Base-by-base conservation (phyloP, 2,797 vertebrate genomes). In the Rhinophrynus dorsalis region DNA sequence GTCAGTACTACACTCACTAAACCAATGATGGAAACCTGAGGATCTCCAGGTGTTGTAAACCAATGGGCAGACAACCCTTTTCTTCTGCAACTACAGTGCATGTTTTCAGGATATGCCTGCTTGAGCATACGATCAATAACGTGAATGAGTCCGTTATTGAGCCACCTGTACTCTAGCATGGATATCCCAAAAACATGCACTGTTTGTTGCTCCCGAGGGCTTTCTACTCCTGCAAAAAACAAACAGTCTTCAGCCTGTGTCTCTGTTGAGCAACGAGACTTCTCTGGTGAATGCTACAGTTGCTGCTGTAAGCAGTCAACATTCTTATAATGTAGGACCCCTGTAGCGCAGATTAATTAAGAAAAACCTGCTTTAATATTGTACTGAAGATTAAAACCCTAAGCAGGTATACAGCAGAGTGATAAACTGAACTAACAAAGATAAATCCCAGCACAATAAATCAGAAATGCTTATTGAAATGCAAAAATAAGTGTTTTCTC, bases 291-390 rank as follows among this genome's bases (percentile, higher is more conserved):
- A 30, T 30, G 8, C 27, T 29, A 26, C n/a, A 29, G n/a, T 26
- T 29, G 5, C 26, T 29, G 11, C n/a, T n/a, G 30, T 38, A 47
- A 30, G 32, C 18, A 27, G 44, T n/a, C n/a, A n/a, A n/a, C n/a
- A n/a, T n/a, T 21, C 23, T 68, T 38, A 20, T 37, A 50, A 50
- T 23, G 37, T 45, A 47, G 32, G 24, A 18, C 55, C 40, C 44
- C 44, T 50, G 54, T 44, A 50, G 18, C 33, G 45, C 45, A 50
- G 55, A 59, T 50, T 59, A 68, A 68, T 59, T 59, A 59, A 30
- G 26, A 56, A 30, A 6, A 51, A 35, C 21, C 48, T 30, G 42
- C 40, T 27, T 47, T 26, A 37, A 67, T 48, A 50, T 27, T 15
- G 47, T 29, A 26, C 47, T 26, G 20, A 11, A 12, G 44, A 6